phyloP scores from a whole-genome alignment of 1,140 invertebrate genomes.

The Caenorhabditis tropicalis region DNA sequence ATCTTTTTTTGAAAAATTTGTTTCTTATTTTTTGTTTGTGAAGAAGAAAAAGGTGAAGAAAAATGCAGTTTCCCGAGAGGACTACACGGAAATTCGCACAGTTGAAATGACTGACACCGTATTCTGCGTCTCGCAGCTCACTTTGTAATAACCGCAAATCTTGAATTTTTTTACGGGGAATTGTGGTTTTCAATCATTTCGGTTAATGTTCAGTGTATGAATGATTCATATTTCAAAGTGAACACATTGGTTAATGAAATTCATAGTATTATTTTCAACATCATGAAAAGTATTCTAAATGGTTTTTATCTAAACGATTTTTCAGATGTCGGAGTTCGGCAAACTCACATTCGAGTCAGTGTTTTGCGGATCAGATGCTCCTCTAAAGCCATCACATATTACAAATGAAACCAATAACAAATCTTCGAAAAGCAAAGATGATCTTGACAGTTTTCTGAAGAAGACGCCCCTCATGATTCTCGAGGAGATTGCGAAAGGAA shows the following conservation, averaged over 20 bases:
- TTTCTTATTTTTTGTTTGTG: neutral
- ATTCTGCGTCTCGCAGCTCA: neutral
- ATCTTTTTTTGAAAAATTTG: neutral
- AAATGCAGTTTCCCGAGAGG: neutral
- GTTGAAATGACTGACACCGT: constrained; percentile 16
- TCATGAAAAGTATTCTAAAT: neutral
- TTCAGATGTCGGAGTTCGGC: neutral
- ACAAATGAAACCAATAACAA: neutral
- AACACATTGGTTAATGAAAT: too few relatives aligned
- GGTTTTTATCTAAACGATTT: neutral
- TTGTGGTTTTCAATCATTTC: too few relatives aligned
- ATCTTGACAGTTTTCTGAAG: neutral
- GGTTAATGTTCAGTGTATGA: too few relatives aligned
- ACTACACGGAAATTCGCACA: neutral
- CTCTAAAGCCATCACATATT: neutral
- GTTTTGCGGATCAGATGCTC: neutral
- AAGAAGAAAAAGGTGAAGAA: neutral
- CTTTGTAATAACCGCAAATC: neutral
- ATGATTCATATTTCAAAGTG: too few relatives aligned
- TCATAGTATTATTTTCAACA: too few relatives aligned
- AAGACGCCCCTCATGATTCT: constrained; percentile 49
- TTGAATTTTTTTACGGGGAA: neutral
- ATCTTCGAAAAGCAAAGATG: neutral
- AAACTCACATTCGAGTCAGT: neutral
- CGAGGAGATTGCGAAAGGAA: constrained; percentile 10